These are phyloP conservation scores for Clarias fuscus DNA, from an alignment of 2,797 vertebrate genomes.

Conservation along the genomic window DNA sequence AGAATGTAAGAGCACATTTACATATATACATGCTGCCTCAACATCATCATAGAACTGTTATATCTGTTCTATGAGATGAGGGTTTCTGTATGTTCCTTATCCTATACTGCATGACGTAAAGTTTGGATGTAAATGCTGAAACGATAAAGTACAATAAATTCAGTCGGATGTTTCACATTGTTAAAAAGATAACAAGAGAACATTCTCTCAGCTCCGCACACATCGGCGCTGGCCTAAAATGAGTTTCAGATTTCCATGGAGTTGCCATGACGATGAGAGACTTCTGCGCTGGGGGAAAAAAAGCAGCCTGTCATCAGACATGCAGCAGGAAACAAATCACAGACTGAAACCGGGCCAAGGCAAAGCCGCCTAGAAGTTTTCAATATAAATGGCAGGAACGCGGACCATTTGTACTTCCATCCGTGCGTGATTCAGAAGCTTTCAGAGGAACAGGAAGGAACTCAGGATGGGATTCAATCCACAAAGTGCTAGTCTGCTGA, in stretches of 20 bases:
- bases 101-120: too few relatives aligned
- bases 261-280: conserved; percentile 49
- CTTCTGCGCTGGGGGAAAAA: not conserved
- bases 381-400: not conserved
- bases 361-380: not conserved
- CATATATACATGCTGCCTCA: too few relatives aligned
- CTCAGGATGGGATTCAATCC: not conserved
- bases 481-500: not conserved
- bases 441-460: not conserved
- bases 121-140: too few relatives aligned
- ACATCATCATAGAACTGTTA: too few relatives aligned
- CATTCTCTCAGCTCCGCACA: not conserved
- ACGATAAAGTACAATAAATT: too few relatives aligned
- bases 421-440: not conserved
- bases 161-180: not conserved
- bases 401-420: not conserved
- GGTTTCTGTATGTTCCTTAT: too few relatives aligned
- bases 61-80: too few relatives aligned
- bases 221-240: not conserved
- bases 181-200: not conserved
- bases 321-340: conserved; percentile 5
- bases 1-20: not conserved
- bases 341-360: conserved; percentile 18
- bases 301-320: conserved; percentile 15
- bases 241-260: conserved; percentile 26